These are phyloP conservation scores for Plemyria rubiginata DNA, from an alignment of 2,888 invertebrate species.

Conservation along the genomic window DNA sequence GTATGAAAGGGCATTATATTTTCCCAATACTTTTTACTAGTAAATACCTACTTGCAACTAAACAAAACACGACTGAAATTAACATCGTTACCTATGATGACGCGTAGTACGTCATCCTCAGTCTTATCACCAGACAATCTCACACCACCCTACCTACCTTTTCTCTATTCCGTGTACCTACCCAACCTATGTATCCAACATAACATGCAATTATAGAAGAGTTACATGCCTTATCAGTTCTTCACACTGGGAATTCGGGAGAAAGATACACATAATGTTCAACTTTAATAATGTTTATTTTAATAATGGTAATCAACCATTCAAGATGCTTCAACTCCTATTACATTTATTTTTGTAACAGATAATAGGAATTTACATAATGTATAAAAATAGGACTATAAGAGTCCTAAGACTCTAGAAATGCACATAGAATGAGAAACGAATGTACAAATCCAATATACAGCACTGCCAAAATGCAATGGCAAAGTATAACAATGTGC, in stretches of 20 bases:
- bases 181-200: not conserved
- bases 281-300: conserved; percentile 80
- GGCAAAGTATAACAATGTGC: conserved; percentile 68
- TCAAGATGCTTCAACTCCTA: conserved; percentile 73
- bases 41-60: too few species aligned
- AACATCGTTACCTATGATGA: too few species aligned
- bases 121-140: too few species aligned
- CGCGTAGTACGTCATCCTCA: too few species aligned
- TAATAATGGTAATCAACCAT: conserved; percentile 76
- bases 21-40: too few species aligned
- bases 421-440: conserved; percentile 80
- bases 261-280: conserved; percentile 39
- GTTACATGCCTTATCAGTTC: not conserved
- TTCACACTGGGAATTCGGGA: not conserved
- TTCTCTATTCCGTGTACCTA: too few species aligned
- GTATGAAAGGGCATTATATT: too few species aligned
- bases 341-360: conserved; percentile 80
- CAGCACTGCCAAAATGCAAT: conserved; percentile 81
- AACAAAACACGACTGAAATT: too few species aligned
- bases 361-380: conserved; percentile 81
- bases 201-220: too few species aligned
- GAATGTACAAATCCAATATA: conserved; percentile 72
- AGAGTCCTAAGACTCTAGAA: conserved; percentile 76
- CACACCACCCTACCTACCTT: too few species aligned
- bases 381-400: conserved; percentile 85